phyloP scores from a whole-genome alignment of 1,140 invertebrate species.

The Ceratosolen solmsi region DNA sequence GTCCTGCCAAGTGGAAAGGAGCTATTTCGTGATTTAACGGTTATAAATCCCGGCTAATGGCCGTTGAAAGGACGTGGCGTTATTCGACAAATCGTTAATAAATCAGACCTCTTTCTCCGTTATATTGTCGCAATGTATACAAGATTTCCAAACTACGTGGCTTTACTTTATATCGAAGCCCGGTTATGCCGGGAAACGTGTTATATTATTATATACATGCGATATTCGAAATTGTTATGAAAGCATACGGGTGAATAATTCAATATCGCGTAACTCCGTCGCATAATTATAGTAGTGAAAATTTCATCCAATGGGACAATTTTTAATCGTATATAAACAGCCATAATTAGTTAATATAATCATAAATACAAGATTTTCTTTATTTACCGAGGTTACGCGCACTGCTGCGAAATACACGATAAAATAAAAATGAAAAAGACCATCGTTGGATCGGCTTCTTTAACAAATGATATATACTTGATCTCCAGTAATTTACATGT shows the following conservation, averaged over 20 bases:
- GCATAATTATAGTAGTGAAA: background rate
- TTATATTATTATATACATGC: background rate
- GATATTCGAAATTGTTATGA: background rate
- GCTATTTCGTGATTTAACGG: conserved; percentile 26
- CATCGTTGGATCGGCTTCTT: too few relatives aligned
- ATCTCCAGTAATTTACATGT: too few relatives aligned
- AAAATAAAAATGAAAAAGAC: too few relatives aligned
- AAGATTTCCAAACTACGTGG: background rate
- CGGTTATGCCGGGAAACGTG: background rate
- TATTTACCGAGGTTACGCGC: too few relatives aligned
- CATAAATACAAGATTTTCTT: too few relatives aligned
- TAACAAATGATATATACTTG: too few relatives aligned
- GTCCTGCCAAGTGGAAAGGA: conserved; percentile 30
- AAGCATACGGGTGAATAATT: background rate
- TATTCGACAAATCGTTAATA: conserved; percentile 43
- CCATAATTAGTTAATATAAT: too few relatives aligned
- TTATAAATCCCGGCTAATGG: background rate
- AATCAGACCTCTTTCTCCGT: conserved; percentile 18
- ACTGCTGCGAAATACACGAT: too few relatives aligned
- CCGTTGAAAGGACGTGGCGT: conserved; percentile 1
- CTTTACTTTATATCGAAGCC: too few relatives aligned
- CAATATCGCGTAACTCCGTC: background rate
- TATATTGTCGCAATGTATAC: background rate
- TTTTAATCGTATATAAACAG: too few relatives aligned
- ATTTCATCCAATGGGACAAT: background rate